phyloP scores from a whole-genome alignment of 2,797 vertebrate genomes.

The Eulemur albifrons region DNA sequence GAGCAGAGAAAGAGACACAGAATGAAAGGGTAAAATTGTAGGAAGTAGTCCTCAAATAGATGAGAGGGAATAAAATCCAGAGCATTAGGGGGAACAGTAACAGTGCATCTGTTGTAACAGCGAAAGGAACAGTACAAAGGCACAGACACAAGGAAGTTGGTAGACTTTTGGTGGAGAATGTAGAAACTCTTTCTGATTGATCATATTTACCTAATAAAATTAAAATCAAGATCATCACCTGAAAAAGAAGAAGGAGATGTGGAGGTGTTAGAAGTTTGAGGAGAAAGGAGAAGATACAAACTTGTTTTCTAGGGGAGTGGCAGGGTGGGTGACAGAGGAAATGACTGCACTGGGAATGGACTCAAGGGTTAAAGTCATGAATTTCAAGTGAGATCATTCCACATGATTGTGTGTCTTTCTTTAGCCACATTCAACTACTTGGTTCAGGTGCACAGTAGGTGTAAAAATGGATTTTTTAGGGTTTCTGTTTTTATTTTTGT shows the following conservation, averaged over 20 bases:
- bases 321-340: neutral
- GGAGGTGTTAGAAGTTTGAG: neutral
- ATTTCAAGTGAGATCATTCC: neutral
- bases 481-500: neutral
- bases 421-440: neutral
- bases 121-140: neutral
- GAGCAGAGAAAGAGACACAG: neutral
- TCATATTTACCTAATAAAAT: neutral
- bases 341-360: neutral
- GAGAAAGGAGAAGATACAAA: neutral
- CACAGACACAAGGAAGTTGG: neutral
- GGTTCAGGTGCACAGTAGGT: neutral
- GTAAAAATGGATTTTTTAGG: neutral
- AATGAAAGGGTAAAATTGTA: neutral
- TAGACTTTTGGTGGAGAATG: neutral
- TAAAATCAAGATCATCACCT: neutral
- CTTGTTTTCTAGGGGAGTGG: neutral
- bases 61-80: neutral
- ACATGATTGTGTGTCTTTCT: neutral
- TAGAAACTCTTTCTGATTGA: neutral
- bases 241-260: neutral
- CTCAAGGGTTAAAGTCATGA: neutral
- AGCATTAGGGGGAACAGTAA: neutral
- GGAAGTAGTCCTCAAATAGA: neutral
- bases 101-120: neutral